These are phyloP conservation scores for Ormyrus thymus DNA, from an alignment of 2,888 invertebrate genomes.

Conservation along the genomic window DNA sequence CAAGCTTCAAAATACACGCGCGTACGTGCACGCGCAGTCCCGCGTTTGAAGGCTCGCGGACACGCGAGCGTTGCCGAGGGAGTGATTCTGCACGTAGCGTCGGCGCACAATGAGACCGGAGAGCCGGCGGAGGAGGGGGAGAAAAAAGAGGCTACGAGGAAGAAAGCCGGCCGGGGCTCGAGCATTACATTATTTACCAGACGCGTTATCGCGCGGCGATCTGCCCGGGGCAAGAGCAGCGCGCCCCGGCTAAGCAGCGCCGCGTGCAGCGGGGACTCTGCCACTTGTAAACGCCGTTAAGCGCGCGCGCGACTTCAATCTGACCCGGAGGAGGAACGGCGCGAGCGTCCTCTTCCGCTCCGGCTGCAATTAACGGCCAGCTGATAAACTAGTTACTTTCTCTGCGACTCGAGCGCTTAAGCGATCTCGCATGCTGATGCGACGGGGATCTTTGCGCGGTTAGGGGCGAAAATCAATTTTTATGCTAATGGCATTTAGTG, in stretches of 20 bases:
- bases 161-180: conserved; percentile 30
- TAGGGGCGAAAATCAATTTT: too few relatives aligned
- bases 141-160: conserved; percentile 11
- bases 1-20: background rate
- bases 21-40: background rate
- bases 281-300: conserved; percentile 46
- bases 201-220: conserved; percentile 42
- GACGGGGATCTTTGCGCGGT: too few relatives aligned
- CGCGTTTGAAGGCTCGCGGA: background rate
- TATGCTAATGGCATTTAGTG: too few relatives aligned
- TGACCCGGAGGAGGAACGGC: background rate
- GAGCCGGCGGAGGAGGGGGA: background rate
- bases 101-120: background rate
- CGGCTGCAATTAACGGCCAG: too few relatives aligned
- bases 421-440: too few relatives aligned
- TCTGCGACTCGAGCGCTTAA: too few relatives aligned
- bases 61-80: conserved; percentile 14
- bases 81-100: conserved; percentile 34
- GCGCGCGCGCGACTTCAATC: conserved; percentile 31
- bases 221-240: conserved; percentile 16
- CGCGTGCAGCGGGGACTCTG: background rate
- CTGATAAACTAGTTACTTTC: too few relatives aligned
- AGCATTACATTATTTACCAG: conserved; percentile 50
- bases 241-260: conserved; percentile 12
- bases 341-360: background rate